A percentile compares a stretch with the other conserved stretches of the same genome.
These are phyloP conservation scores for Diorhabda elongata DNA, from an alignment of 1,140 invertebrate genomes.

Conservation along the genomic window DNA sequence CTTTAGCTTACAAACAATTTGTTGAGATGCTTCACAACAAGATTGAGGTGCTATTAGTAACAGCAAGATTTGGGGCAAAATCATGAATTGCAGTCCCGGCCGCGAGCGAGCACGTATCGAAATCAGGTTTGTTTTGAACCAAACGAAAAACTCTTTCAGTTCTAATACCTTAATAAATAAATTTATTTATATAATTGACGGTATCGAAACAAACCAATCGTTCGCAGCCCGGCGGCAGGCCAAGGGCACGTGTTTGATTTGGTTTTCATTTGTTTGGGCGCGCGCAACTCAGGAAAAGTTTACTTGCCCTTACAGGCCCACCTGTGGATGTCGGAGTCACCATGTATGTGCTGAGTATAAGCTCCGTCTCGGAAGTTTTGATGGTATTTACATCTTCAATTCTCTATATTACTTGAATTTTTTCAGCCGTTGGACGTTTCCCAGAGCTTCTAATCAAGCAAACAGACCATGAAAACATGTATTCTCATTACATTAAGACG, in stretches of 20 bases:
- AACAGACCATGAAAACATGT: neutral
- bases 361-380: constrained; percentile 96
- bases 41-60: too few species aligned
- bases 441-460: neutral
- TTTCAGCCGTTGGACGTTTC: neutral
- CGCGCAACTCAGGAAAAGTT: constrained; percentile 20
- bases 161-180: too few species aligned
- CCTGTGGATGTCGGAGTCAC: constrained; percentile 95
- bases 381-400: constrained; percentile 67
- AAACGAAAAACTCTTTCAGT: too few species aligned
- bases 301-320: constrained; percentile 71
- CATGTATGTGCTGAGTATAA: constrained; percentile 97
- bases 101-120: constrained; percentile 25
- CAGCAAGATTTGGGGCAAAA: neutral
- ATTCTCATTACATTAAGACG: too few species aligned
- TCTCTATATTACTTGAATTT: neutral
- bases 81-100: constrained; percentile 40
- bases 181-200: too few species aligned
- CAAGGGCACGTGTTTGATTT: constrained; percentile 49
- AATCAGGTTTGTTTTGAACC: too few species aligned
- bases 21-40: too few species aligned
- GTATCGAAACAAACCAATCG: neutral
- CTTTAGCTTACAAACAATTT: too few species aligned
- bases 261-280: constrained; percentile 32
- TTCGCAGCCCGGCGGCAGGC: constrained; percentile 35